These are phyloP conservation scores for Pogonocherus hispidulus DNA, from an alignment of 2,888 invertebrate genomes.

Conservation along the genomic window DNA sequence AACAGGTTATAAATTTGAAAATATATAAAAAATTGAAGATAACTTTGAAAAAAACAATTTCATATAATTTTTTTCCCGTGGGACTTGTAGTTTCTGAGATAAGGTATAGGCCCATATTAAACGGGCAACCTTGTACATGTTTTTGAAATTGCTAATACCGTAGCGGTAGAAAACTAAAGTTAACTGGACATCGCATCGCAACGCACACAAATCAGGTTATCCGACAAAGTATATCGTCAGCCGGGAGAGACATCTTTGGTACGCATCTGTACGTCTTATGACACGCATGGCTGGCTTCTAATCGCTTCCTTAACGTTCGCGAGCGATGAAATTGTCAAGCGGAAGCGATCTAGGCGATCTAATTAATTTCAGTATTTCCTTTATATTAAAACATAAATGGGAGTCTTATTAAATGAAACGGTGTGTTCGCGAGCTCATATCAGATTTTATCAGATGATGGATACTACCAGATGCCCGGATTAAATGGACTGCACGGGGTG, in stretches of 20 bases:
- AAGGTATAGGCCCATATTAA: too few relatives aligned
- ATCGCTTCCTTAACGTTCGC: constrained; percentile 21
- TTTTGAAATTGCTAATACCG: too few relatives aligned
- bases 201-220: too few relatives aligned
- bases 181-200: too few relatives aligned
- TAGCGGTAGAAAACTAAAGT: too few relatives aligned
- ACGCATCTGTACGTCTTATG: constrained; percentile 5
- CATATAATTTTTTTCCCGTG: too few relatives aligned
- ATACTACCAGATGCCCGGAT: background rate
- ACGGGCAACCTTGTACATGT: too few relatives aligned
- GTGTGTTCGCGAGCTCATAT: background rate
- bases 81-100: too few relatives aligned
- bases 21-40: too few relatives aligned
- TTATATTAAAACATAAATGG: background rate
- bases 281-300: constrained; percentile 20
- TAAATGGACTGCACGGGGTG: background rate
- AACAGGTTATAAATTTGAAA: too few relatives aligned
- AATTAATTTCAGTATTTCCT: constrained; percentile 24
- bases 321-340: constrained; percentile 5
- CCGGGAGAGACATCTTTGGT: background rate
- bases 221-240: constrained; percentile 15
- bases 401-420: background rate
- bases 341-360: constrained; percentile 16
- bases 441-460: background rate
- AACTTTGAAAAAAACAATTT: too few relatives aligned